phyloP scores from a whole-genome alignment of 2,888 invertebrate genomes.

The Ennomos quercinarius region DNA sequence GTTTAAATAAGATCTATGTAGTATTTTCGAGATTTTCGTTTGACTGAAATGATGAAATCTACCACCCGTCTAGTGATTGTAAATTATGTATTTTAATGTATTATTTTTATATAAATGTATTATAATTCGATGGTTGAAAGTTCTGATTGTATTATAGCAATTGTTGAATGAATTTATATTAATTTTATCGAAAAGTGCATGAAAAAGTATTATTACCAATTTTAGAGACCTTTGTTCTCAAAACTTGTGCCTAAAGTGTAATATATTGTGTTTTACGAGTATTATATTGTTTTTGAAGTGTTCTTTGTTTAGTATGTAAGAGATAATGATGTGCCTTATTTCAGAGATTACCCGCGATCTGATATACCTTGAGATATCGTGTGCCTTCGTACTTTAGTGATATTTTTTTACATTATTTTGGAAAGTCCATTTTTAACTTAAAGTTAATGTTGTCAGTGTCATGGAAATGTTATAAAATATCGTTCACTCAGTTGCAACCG shows the following conservation, averaged over 20 bases:
- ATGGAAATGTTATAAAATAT: conserved; percentile 22
- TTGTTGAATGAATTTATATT: conserved; percentile 52
- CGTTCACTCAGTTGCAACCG: conserved; percentile 16
- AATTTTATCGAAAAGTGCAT: conserved; percentile 42
- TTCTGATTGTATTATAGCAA: conserved; percentile 43
- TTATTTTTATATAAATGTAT: conserved; percentile 28
- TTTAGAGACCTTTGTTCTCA: conserved; percentile 38
- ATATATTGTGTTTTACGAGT: conserved; percentile 23
- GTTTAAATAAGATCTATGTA: conserved; percentile 30
- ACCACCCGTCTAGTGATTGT: conserved; percentile 53
- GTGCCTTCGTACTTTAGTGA: conserved; percentile 64
- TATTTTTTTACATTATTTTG: conserved; percentile 41
- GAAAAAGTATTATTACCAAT: conserved; percentile 50
- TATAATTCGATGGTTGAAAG: conserved; percentile 35
- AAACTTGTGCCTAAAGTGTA: conserved; percentile 40
- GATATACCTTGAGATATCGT: conserved; percentile 53
- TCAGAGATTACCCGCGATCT: conserved; percentile 75
- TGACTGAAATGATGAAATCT: conserved; percentile 52
- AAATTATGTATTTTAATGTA: conserved; percentile 54
- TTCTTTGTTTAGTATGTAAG: conserved; percentile 44
- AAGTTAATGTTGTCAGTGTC: conserved; percentile 36
- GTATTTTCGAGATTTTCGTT: conserved; percentile 45
- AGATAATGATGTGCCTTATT: conserved; percentile 70
- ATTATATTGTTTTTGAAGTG: conserved; percentile 31
- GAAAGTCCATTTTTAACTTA: conserved; percentile 43